A percentile compares a stretch with the other conserved stretches of the same genome.
Conservation (phyloP, 2,888 invertebrate species). For the Falcaria lacertinaria region DNA sequence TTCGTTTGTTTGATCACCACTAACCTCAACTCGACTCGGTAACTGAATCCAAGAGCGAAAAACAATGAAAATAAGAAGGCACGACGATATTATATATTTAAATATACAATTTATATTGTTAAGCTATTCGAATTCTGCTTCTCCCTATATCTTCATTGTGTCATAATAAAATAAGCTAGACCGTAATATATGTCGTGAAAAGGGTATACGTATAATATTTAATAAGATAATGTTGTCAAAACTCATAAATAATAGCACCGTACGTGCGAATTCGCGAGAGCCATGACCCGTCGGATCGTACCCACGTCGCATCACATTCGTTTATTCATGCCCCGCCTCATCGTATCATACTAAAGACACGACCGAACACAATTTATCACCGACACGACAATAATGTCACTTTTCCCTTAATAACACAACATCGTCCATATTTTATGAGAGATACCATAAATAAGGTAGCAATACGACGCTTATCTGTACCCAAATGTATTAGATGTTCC, state of each 20-base stretch:
- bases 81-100: too few relatives aligned
- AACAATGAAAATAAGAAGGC: too few relatives aligned
- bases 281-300: constrained; percentile 16
- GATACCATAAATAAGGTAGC: background rate
- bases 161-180: too few relatives aligned
- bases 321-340: background rate
- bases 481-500: background rate
- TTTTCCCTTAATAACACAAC: constrained; percentile 18
- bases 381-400: constrained; percentile 17
- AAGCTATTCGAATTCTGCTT: too few relatives aligned
- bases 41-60: too few relatives aligned
- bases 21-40: too few relatives aligned
- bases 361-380: constrained; percentile 20
- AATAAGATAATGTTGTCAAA: constrained; percentile 5
- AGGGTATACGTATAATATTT: background rate
- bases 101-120: too few relatives aligned
- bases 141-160: too few relatives aligned
- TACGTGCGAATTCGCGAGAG: constrained; percentile 5
- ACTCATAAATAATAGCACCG: constrained; percentile 11
- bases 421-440: constrained; percentile 1
- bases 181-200: background rate
- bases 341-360: constrained; percentile 10
- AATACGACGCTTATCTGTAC: background rate
- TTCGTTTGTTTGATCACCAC: too few relatives aligned
- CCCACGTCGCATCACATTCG: constrained; percentile 11